Evolutionary conservation across 2,888 invertebrate species (phyloP), one percentile per base, ranked within the genome.

Genomic region (Drosophila buzzatii): DNA sequence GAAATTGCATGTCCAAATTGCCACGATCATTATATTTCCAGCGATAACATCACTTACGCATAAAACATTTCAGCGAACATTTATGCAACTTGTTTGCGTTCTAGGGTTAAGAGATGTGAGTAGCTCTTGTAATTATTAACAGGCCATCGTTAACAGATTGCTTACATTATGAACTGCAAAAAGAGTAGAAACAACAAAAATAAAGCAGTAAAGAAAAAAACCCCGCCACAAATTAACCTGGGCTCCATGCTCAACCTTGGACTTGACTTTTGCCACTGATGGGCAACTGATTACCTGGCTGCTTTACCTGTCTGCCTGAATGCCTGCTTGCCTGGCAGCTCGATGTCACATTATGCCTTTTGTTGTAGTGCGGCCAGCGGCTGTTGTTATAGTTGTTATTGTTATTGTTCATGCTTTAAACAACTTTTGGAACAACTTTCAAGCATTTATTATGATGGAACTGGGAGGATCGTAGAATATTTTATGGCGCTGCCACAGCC

Each of bases 341-440:
- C 58, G 66, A 52, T 81, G 79, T 81, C 79, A 80, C 71, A 77
- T 73, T 66, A 52, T 45, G 64, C 65, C 49, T 56, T 49, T 52
- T 59, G 64, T 56, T 49, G 49, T 27, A 47, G 62, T 16, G 39
- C 44, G 45, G 62, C 57, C 55, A 23, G 37, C 27, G 63, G 70
- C 55, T 57, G 33, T 57, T 57, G 44, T 35, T 57, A 44, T n/a
- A 27, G 47, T 49, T 73, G 73, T 56, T 61, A 31, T 58, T 73
- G 75, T 65, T 59, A n/a, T 56, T 68, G 53, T 27, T 27, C 67
- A 39, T 16, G 49, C 27, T 55, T 63, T 64, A 61, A 78, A 80
- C 77, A 64, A 80, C 81, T 78, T 75, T 76, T 79, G 70, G 76
- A 87, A 82, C 90, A 85, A 86, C 86, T 87, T 86, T 87, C 88